Conservation (phyloP, 2,797 vertebrate species). For the Falco biarmicus region DNA sequence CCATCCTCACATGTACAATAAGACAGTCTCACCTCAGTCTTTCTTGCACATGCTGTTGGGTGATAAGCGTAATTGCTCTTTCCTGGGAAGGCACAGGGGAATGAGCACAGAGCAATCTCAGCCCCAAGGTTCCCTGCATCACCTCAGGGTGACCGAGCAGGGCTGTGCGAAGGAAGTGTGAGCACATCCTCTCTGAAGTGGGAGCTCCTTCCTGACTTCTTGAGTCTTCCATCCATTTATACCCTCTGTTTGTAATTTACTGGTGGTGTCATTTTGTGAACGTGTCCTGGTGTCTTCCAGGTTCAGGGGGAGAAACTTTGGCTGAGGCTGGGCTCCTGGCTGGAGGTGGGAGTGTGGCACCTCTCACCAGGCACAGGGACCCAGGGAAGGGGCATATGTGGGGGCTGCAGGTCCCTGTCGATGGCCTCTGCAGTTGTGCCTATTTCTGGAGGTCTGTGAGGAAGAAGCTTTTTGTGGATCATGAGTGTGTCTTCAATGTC, state of each 20-base stretch:
- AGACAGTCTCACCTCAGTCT: neutral
- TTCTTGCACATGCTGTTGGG: neutral
- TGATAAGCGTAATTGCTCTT: neutral
- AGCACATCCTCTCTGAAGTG: neutral
- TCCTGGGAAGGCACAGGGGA: neutral
- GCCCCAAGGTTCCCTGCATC: neutral
- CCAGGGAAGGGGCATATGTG: fast-evolving
- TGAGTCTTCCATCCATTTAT: neutral
- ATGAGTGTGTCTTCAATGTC: fast-evolving
- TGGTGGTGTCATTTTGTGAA: neutral
- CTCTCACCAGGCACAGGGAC: fast-evolving
- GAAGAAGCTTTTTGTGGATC: neutral
- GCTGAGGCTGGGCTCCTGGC: neutral
- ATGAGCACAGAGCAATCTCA: neutral
- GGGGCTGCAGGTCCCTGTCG: neutral
- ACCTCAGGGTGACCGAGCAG: neutral
- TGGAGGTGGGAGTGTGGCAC: fast-evolving
- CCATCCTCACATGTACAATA: neutral
- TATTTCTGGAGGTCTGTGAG: neutral
- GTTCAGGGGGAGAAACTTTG: neutral
- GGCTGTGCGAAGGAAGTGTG: neutral
- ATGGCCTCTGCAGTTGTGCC: neutral
- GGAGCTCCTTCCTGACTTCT: neutral
- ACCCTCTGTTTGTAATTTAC: neutral
- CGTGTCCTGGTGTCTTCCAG: neutral